Evolutionary conservation across 2,797 vertebrate genomes (phyloP).

Genomic region (Sebastes itinus): DNA sequence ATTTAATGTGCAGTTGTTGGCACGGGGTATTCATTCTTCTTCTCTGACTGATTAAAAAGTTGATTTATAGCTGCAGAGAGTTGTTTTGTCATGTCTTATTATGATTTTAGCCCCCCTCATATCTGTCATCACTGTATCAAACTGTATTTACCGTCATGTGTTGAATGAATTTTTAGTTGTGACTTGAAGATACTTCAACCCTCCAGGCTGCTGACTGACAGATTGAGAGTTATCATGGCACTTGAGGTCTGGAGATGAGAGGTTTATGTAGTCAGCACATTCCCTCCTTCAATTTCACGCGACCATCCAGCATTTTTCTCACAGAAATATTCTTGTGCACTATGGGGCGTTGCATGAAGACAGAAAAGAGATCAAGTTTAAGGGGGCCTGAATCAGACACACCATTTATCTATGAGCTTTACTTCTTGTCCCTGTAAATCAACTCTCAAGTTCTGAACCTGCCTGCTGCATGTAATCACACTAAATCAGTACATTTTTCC

Average conservation of each 20-base stretch:
- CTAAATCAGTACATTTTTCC: constrained; percentile 12
- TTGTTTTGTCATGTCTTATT: constrained; percentile 57
- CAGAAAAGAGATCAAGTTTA: not conserved
- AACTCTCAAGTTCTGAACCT: constrained; percentile 1
- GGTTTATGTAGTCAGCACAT: constrained; percentile 43
- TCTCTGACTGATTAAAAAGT: constrained; percentile 66
- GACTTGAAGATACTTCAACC: constrained; percentile 24
- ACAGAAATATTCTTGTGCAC: constrained; percentile 10
- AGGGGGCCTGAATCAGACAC: not conserved
- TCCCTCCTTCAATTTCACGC: constrained; percentile 11
- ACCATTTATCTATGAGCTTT: not conserved
- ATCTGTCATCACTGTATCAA: constrained; percentile 27
- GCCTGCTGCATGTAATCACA: not conserved
- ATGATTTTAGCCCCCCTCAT: constrained; percentile 39
- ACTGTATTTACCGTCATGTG: constrained; percentile 25
- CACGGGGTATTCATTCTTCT: constrained; percentile 40
- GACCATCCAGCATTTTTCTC: constrained; percentile 13
- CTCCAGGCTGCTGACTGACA: constrained; percentile 45
- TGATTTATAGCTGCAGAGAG: constrained; percentile 59
- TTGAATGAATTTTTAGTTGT: constrained; percentile 14
- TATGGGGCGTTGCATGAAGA: not conserved
- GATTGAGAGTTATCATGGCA: constrained; percentile 29
- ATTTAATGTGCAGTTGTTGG: constrained; percentile 77
- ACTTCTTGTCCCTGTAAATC: not conserved
- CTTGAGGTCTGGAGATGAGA: constrained; percentile 37